These are phyloP conservation scores for Ischnus inquisitorius DNA, from an alignment of 2,888 invertebrate genomes.

Conservation along the genomic window DNA sequence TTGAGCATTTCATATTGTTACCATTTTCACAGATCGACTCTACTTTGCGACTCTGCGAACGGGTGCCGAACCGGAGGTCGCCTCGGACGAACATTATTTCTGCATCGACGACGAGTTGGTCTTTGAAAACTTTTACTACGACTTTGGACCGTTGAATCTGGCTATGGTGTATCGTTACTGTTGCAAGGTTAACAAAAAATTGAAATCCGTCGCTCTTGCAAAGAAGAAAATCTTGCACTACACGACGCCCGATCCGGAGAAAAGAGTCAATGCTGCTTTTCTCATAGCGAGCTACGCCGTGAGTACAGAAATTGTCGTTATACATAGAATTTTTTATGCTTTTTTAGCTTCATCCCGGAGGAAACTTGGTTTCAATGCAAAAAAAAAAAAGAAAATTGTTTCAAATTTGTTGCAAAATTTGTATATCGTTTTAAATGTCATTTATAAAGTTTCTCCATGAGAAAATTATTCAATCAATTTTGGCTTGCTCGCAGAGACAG, in stretches of 20 bases:
- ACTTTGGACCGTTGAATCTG: slow-evolving; percentile 96
- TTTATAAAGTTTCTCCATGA: no score
- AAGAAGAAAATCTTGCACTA: slow-evolving; percentile 93
- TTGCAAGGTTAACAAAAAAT: slow-evolving; percentile 90
- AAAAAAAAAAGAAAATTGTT: neutral
- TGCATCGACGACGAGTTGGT: slow-evolving; percentile 92
- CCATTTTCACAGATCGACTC: slow-evolving; percentile 87
- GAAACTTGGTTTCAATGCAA: no score
- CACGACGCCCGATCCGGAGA: slow-evolving; percentile 91
- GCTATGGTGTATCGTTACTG: slow-evolving; percentile 95
- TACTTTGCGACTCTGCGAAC: slow-evolving; percentile 92
- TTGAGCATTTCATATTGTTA: slow-evolving; percentile 33
- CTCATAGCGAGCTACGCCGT: slow-evolving; percentile 94
- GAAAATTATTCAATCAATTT: no score
- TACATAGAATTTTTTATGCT: slow-evolving; percentile 5
- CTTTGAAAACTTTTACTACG: slow-evolving; percentile 94
- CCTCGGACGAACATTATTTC: slow-evolving; percentile 91
- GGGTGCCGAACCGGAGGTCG: slow-evolving; percentile 89
- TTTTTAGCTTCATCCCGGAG: no score
- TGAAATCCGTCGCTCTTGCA: slow-evolving; percentile 88
- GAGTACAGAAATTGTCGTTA: slow-evolving; percentile 61
- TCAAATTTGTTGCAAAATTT: no score
- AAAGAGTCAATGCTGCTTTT: slow-evolving; percentile 94
- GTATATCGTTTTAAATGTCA: no score
- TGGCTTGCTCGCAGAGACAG: no score